These are phyloP conservation scores for Drusus annulatus DNA, from an alignment of 1,140 invertebrate species.

Conservation along the genomic window DNA sequence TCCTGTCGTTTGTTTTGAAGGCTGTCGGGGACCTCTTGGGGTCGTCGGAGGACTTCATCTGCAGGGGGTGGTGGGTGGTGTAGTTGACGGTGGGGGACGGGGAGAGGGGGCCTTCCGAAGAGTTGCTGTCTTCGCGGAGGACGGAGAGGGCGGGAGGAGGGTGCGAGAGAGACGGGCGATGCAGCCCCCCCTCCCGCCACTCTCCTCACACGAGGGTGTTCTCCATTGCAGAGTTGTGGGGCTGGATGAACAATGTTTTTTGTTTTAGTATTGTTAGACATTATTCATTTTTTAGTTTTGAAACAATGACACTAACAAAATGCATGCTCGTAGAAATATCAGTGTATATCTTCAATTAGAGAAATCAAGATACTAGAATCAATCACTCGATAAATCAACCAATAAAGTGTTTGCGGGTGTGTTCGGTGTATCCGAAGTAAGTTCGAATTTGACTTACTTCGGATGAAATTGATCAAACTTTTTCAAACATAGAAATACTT, in stretches of 20 bases:
- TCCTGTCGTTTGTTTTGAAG: too few species aligned
- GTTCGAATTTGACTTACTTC: too few species aligned
- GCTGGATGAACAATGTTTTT: neutral
- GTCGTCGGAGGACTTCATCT: neutral
- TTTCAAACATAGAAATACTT: too few species aligned
- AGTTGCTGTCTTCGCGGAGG: slow-evolving; percentile 41
- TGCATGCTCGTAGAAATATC: too few species aligned
- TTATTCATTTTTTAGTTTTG: too few species aligned
- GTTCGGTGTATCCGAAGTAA: too few species aligned
- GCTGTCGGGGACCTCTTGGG: neutral
- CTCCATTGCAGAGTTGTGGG: slow-evolving; percentile 24
- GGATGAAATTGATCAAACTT: too few species aligned
- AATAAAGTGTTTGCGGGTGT: too few species aligned
- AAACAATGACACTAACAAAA: too few species aligned
- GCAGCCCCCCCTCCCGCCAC: slow-evolving; percentile 24
- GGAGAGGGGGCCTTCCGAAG: neutral
- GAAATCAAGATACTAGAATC: too few species aligned
- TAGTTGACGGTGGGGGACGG: neutral
- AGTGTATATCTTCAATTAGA: too few species aligned
- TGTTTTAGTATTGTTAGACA: neutral
- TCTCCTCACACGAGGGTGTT: slow-evolving; percentile 49
- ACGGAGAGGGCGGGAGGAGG: slow-evolving; percentile 33
- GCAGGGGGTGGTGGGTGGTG: neutral
- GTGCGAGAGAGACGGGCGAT: slow-evolving; percentile 6
- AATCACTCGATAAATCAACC: too few species aligned